phyloP scores from a whole-genome alignment of 2,113 vertebrate genomes.

The Microcebus murinus region DNA sequence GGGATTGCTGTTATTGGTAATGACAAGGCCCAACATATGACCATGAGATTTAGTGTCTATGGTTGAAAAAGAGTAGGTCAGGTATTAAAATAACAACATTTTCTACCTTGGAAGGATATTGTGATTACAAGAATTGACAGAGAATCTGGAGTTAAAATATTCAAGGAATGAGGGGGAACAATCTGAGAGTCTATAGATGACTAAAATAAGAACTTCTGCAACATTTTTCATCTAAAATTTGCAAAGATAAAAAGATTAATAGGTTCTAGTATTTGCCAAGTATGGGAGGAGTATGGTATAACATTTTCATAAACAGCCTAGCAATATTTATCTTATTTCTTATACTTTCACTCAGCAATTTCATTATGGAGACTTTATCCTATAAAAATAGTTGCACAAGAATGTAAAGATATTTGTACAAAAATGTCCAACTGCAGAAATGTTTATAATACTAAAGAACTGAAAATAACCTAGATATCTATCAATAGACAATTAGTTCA shows the following conservation, averaged over 20 bases:
- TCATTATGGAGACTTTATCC: neutral
- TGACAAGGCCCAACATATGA: neutral
- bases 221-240: slow-evolving; percentile 41
- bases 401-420: slow-evolving; percentile 25
- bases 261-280: slow-evolving; percentile 48
- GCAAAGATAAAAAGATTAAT: slow-evolving; percentile 59
- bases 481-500: neutral
- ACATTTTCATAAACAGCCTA: slow-evolving; percentile 49
- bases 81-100: neutral
- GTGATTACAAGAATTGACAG: neutral
- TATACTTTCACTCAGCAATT: slow-evolving; percentile 25
- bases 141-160: slow-evolving; percentile 7
- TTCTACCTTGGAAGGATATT: neutral
- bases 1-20: neutral
- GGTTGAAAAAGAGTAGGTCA: neutral
- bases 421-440: neutral
- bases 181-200: neutral
- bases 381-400: slow-evolving; percentile 32
- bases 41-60: neutral
- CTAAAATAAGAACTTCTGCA: slow-evolving; percentile 51
- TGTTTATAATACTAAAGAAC: neutral
- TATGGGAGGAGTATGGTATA: slow-evolving; percentile 45
- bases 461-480: neutral
- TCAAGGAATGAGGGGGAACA: neutral
- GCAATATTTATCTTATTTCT: slow-evolving; percentile 59